phyloP scores from a whole-genome alignment of 2,888 invertebrate genomes.

The Stramonita haemastoma region DNA sequence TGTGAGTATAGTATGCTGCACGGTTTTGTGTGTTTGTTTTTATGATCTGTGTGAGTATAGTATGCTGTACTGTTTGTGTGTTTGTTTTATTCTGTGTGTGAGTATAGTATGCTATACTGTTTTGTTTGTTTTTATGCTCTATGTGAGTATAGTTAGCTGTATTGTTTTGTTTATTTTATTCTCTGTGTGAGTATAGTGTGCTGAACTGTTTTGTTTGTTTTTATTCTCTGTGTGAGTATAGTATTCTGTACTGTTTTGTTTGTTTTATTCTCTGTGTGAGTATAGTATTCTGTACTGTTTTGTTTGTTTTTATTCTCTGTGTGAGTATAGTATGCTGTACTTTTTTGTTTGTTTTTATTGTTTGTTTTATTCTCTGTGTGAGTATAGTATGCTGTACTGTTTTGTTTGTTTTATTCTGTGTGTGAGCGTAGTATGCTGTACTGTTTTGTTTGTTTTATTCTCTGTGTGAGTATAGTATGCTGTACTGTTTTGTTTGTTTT shows the following conservation, averaged over 20 bases:
- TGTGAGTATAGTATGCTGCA: conserved; percentile 80
- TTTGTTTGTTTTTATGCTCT: conserved; percentile 83
- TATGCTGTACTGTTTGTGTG: neutral
- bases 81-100: conserved; percentile 86
- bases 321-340: conserved; percentile 80
- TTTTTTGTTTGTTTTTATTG: too few relatives aligned
- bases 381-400: conserved; percentile 75
- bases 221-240: conserved; percentile 85
- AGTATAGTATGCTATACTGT: conserved; percentile 75
- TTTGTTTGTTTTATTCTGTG: conserved; percentile 83
- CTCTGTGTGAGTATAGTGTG: conserved; percentile 83
- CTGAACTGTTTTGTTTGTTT: too few relatives aligned
- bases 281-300: conserved; percentile 52
- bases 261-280: conserved; percentile 87
- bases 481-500: conserved; percentile 70
- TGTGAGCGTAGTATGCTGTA: conserved; percentile 80
- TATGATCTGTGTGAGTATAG: conserved; percentile 85
- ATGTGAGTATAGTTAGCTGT: conserved; percentile 81
- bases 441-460: conserved; percentile 79
- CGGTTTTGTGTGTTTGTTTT: too few relatives aligned
- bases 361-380: conserved; percentile 86
- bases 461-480: conserved; percentile 83
- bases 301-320: conserved; percentile 84
- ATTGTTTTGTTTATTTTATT: conserved; percentile 78
- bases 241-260: neutral